Evolutionary conservation across 2,797 vertebrate genomes (phyloP).

Genomic region (Coregonus suidteri): DNA sequence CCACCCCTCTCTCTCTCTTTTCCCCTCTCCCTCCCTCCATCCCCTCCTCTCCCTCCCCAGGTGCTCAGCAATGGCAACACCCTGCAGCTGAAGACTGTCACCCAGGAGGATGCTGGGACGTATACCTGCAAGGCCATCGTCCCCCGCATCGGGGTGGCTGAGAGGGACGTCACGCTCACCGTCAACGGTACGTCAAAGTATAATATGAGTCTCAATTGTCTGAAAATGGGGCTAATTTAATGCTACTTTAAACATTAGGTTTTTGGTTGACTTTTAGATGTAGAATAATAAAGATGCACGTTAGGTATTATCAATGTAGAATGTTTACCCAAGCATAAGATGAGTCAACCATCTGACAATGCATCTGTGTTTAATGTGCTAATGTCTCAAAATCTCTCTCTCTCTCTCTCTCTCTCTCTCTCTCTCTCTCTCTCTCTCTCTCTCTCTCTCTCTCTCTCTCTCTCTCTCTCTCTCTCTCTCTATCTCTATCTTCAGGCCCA

Average conservation of each 20-base stretch:
- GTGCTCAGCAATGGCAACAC: slow-evolving; percentile 88
- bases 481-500: slow-evolving; percentile 74
- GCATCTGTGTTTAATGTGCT: slow-evolving; percentile 8
- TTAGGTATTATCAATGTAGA: background rate
- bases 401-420: slow-evolving; percentile 29
- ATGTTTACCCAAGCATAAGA: background rate
- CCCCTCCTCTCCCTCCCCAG: slow-evolving; percentile 60
- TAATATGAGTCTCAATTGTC: too few species aligned
- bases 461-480: slow-evolving; percentile 44
- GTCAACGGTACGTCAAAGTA: slow-evolving; percentile 81
- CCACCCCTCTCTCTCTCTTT: slow-evolving; percentile 24
- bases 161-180: slow-evolving; percentile 82
- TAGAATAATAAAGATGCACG: too few species aligned
- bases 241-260: too few species aligned
- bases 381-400: slow-evolving; percentile 12
- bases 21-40: slow-evolving; percentile 34
- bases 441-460: slow-evolving; percentile 29
- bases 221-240: too few species aligned
- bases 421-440: slow-evolving; percentile 42
- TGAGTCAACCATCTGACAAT: background rate
- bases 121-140: slow-evolving; percentile 90
- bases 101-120: slow-evolving; percentile 85
- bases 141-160: slow-evolving; percentile 82
- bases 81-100: slow-evolving; percentile 82
- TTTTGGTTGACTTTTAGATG: too few species aligned